phyloP scores from a whole-genome alignment of 2,888 invertebrate genomes.

The Lydus trimaculatus region DNA sequence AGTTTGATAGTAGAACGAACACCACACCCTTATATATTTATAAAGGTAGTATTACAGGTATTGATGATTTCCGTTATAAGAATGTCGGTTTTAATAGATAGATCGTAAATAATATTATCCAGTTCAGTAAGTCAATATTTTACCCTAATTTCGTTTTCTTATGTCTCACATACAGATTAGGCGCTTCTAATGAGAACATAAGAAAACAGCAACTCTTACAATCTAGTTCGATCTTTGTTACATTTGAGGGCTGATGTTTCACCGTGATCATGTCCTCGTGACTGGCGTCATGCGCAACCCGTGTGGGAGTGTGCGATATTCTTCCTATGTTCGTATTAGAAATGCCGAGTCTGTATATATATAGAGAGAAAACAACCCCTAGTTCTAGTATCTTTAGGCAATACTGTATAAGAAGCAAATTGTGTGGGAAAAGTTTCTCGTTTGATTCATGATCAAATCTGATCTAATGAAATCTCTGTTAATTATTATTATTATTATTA shows the following conservation, averaged over 20 bases:
- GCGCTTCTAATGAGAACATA: too few species aligned
- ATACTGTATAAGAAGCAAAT: too few species aligned
- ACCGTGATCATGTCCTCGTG: too few species aligned
- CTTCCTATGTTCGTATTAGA: too few species aligned
- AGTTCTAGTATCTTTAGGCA: not conserved
- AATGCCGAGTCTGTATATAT: too few species aligned
- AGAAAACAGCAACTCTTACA: too few species aligned
- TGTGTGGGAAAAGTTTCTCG: not conserved
- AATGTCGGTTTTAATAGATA: constrained; percentile 1
- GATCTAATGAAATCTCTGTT: not conserved
- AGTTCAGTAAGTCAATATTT: not conserved
- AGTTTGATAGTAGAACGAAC: not conserved
- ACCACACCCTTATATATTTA: constrained; percentile 11
- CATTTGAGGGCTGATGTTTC: too few species aligned
- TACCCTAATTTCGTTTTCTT: too few species aligned
- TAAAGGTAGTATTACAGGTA: constrained; percentile 16
- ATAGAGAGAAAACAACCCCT: not conserved
- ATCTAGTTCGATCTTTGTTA: too few species aligned
- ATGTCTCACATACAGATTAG: too few species aligned
- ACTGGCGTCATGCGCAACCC: too few species aligned
- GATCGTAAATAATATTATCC: constrained; percentile 11
- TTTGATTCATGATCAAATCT: not conserved
- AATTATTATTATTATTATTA: not conserved
- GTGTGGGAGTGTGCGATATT: too few species aligned
- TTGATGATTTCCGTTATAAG: constrained; percentile 14